Evolutionary conservation across 2,888 invertebrate species (phyloP).

Genomic region (Ganaspis brasiliensis): DNA sequence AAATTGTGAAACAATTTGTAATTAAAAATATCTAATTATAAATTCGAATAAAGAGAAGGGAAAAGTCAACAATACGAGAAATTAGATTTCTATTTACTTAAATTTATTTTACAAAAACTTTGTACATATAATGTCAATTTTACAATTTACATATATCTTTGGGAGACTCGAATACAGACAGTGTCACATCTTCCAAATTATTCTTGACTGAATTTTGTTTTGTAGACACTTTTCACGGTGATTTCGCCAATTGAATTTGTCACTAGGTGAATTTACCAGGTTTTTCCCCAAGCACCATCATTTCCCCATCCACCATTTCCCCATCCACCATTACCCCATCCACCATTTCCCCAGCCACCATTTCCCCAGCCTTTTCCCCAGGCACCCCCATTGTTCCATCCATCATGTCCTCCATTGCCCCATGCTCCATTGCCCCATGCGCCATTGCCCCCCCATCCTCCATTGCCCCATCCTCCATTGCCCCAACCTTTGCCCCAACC

Average conservation of each 20-base stretch:
- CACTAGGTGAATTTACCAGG: background rate
- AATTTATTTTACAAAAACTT: conserved; percentile 10
- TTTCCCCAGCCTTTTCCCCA: background rate
- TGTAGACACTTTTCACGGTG: background rate
- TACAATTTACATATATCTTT: background rate
- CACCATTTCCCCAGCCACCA: background rate
- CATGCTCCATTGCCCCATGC: conserved; percentile 3
- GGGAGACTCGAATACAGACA: too few species aligned
- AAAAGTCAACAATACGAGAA: background rate
- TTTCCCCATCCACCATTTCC: background rate
- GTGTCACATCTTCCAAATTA: too few species aligned
- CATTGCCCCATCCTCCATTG: background rate
- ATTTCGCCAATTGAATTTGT: background rate
- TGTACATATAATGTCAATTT: background rate
- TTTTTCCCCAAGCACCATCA: conserved; percentile 5
- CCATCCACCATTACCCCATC: too few species aligned
- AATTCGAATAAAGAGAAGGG: background rate
- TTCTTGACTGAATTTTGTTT: too few species aligned
- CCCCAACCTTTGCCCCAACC: conserved; percentile 1
- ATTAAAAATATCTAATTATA: too few species aligned
- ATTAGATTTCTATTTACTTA: background rate
- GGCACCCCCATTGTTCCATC: background rate
- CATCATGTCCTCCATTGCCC: background rate
- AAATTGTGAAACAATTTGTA: too few species aligned
- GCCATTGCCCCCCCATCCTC: background rate